Evolutionary conservation across 2,113 vertebrate genomes (phyloP), one percentile per base, ranked within the genome.

Genomic region (Heterotis niloticus): DNA sequence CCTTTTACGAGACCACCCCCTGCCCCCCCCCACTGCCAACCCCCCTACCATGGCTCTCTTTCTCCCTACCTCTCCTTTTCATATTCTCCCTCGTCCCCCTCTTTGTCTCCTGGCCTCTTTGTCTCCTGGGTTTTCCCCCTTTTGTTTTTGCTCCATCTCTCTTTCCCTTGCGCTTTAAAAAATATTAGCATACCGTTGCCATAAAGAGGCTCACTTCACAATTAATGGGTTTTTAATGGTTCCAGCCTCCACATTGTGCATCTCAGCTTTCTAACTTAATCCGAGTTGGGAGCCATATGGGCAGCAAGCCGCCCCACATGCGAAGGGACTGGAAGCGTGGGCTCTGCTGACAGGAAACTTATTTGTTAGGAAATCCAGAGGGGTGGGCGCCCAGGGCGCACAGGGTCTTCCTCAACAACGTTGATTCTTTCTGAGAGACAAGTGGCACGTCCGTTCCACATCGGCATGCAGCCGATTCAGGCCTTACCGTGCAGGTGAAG

Each of bases 181-280:
- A 82, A 82, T 87, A 91, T 90, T 89, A 90, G 88, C 88, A 92
- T 90, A 88, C 83, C 82, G 73, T 86, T 87, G 87, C 85, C 76
- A 52, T 81, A 56, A 88, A 87, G 84, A 86, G 84, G 75, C 82
- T 88, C 83, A 86, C 82, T 88, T 86, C 81, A 85, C 87, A 89
- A 89, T 88, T 89, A 91, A 90, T 91, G 84, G 84, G 69, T 87
- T 90, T 91, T 89, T 91, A 91, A 91, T 89, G 88, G 88, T 86
- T 87, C 86, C 54, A 77, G 88, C 86, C 86, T 82, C 84, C 20
- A 82, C 77, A 88, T 91, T 90, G 86, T 86, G 86, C 81, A 79
- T 71, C 84, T 67, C 66, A 73, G 68, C 83, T 83, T 86, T 84
- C 84, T 83, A 85, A 83, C 73, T 83, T 87, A 89, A 88, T 86